Evolutionary conservation across 2,113 vertebrate genomes (phyloP).

Genomic region (Calidris pugnax): DNA sequence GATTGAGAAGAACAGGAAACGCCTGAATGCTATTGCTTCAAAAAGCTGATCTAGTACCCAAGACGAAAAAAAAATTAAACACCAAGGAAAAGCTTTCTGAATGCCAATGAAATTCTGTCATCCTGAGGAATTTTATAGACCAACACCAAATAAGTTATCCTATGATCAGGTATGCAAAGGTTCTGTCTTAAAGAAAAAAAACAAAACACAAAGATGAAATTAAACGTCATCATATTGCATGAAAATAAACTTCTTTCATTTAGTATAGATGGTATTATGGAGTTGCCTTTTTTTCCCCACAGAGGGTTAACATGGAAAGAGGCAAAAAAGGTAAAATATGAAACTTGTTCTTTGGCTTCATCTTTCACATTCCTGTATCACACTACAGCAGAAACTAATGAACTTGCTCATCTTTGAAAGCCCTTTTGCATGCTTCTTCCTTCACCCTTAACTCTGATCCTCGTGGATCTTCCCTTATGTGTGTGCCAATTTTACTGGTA

Average conservation of each 20-base stretch:
- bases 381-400: neutral
- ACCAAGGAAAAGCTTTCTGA: neutral
- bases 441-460: slow-evolving; percentile 27
- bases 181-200: neutral
- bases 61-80: neutral
- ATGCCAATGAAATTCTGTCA: neutral
- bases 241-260: neutral
- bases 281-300: neutral
- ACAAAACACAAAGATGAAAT: neutral
- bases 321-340: neutral
- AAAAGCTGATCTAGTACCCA: neutral
- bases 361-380: slow-evolving; percentile 5
- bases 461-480: neutral
- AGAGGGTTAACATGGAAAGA: neutral
- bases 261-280: neutral
- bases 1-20: neutral
- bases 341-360: slow-evolving; percentile 21
- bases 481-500: neutral
- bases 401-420: slow-evolving; percentile 19
- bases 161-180: neutral
- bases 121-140: neutral
- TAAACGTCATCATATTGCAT: neutral
- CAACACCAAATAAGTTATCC: neutral
- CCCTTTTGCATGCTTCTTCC: slow-evolving; percentile 9
- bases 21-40: neutral